These are phyloP conservation scores for Lepidocyrtinus sp. DNA, from an alignment of 2,888 invertebrate genomes.

Conservation along the genomic window DNA sequence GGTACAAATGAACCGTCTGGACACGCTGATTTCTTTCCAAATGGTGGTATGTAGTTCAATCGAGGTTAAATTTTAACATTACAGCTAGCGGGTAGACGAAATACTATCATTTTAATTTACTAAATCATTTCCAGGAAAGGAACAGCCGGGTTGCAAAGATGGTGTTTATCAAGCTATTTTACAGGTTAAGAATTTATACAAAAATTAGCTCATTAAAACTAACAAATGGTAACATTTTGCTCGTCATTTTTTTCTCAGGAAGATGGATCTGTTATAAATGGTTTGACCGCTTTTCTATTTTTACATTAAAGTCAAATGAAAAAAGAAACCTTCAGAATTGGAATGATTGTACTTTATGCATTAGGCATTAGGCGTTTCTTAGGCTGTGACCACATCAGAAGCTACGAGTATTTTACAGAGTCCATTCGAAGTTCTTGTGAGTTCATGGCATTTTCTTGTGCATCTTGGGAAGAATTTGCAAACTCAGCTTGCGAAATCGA, in stretches of 20 bases:
- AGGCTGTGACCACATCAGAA: slow-evolving; percentile 90
- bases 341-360: background rate
- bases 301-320: too few species aligned
- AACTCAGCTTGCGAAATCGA: slow-evolving; percentile 71
- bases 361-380: slow-evolving; percentile 80
- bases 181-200: too few species aligned
- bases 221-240: too few species aligned
- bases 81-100: background rate
- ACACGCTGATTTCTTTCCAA: slow-evolving; percentile 93
- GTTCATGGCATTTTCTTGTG: slow-evolving; percentile 84
- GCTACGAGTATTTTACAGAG: slow-evolving; percentile 87
- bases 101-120: background rate
- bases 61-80: background rate
- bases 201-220: too few species aligned
- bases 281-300: slow-evolving; percentile 72
- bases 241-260: too few species aligned
- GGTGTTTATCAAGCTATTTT: slow-evolving; percentile 79
- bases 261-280: slow-evolving; percentile 78
- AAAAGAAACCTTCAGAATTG: too few species aligned
- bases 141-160: slow-evolving; percentile 81
- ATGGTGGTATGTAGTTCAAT: slow-evolving; percentile 78
- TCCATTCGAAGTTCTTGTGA: slow-evolving; percentile 85
- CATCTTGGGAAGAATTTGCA: slow-evolving; percentile 79
- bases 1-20: slow-evolving; percentile 88
- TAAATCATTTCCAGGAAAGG: too few species aligned